Base-by-base conservation (phyloP, 2,888 invertebrate species). In the Nomada flava region DNA sequence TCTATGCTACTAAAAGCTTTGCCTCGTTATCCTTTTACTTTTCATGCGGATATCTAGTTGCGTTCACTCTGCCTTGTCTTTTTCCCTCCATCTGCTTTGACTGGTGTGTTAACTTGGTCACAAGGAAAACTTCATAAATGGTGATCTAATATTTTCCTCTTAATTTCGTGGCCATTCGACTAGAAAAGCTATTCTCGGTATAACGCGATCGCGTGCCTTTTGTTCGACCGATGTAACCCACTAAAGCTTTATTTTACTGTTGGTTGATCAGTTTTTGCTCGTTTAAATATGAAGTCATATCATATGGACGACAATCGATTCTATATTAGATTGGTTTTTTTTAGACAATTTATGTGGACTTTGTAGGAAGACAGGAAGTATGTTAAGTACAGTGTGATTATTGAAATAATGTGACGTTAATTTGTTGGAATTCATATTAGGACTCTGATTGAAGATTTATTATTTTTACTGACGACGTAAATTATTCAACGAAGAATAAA, bases 111-210 rank as follows among this genome's bases (percentile, higher is more conserved):
- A 85, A 79, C 79, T 80, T 78, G 15, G 23, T 1, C 82, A 78
- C 81, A 84, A 86, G 87, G 86, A 80, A 88, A 87, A 88, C 88
- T 85, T 83, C 82, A 53, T n/a, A 81, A 82, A 83, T 73, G 72
- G 73, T 84, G 67, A 65, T 50, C 67, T 80, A 86, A 91, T 84
- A 89, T 86, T 89, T 90, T 84, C 83, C 82, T 86, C 84, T 85
- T 88, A 90, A 91, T 91, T 88, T 83, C 82, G 75, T 63, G 82
- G 76, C 83, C 73, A 63, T 42, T 77, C 67, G 68, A 65, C 65
- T 60, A 42, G 63, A 29, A 59, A 69, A 64, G 23, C 42, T 29
- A 57, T 44, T 64, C 68, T 72, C 76, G 68, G 26, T 18, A 53
- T 42, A 55, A 82, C 57, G 20, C 57, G 59, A 18, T 7, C 60